Base-by-base conservation (phyloP, 2,797 vertebrate species). In the Manis pentadactyla region DNA sequence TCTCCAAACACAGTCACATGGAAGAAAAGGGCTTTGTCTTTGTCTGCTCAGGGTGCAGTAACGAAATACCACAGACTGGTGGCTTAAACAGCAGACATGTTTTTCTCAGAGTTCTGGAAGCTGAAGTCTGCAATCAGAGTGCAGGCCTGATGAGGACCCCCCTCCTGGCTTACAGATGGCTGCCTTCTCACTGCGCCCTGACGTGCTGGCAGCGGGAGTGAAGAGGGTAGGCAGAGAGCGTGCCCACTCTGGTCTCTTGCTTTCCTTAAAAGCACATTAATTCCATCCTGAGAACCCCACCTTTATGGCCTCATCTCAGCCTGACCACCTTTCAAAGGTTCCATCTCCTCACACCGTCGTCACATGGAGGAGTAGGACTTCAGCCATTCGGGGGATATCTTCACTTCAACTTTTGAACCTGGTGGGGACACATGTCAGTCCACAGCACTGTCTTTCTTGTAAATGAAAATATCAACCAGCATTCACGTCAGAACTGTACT, bases 391-490 rank as follows among this genome's bases (percentile, higher is more conserved):
- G 15, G 34, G 46, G 46, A 10, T 46, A 10, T 46, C 10, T 46
- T 46, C 46, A 46, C 49, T 94, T 89, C 10, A 31, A 23, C 25
- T 75, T 37, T 66, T n/a, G 31, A 37, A 23, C 66, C 66, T 51
- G 25, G 4, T 4, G 15, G 12, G 25, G 14, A 79, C 57, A 29
- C 39, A 64, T 51, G 74, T 74, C 42, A 66, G 39, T n/a, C 42
- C 42, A 42, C 29, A 59, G 34, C 18, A 34, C 39, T 74, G 23
- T 53, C 49, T 81, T 90, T 69, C 55, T 37, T 64, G 31, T 90
- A 75, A 77, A 49, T 81, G 42, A 93, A 69, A 95, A 49, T 63
- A 63, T 46, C 51, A 55, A 15, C 21, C 69, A 77, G 87, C 53
- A 69, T 49, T 81, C 53, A 90, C 27, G 51, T 63, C 51, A 15